These are phyloP conservation scores for Aphelinus certus DNA, from an alignment of 1,140 invertebrate genomes.

Conservation along the genomic window DNA sequence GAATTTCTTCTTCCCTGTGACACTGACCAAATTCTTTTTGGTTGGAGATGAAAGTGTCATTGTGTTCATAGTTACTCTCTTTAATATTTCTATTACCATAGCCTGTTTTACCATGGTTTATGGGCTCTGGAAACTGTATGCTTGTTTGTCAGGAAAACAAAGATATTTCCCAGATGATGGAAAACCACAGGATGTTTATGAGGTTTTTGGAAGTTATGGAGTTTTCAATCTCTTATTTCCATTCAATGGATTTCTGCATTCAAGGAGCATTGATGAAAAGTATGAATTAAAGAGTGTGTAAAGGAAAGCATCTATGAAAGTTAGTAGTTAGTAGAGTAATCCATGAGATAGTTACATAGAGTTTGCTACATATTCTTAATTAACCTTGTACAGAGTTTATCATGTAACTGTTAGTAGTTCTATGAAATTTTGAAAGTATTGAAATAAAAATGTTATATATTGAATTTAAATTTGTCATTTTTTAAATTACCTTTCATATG, in stretches of 20 bases:
- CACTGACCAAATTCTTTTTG: constrained; percentile 45
- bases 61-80: constrained; percentile 48
- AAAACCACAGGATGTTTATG: constrained; percentile 43
- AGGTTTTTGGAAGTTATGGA: constrained; percentile 55
- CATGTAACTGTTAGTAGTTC: too few species aligned
- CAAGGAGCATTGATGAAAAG: constrained; percentile 48
- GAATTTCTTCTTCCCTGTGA: constrained; percentile 54
- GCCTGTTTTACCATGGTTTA: constrained; percentile 46
- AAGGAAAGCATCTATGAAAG: background rate
- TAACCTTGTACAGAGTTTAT: too few species aligned
- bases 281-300: constrained; percentile 49
- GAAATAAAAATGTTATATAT: too few species aligned
- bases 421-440: too few species aligned
- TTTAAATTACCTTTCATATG: too few species aligned
- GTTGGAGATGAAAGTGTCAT: constrained; percentile 42
- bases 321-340: too few species aligned
- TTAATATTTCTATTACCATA: constrained; percentile 49
- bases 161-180: constrained; percentile 43
- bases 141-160: constrained; percentile 49
- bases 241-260: constrained; percentile 51
- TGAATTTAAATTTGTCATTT: too few species aligned
- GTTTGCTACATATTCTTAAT: too few species aligned
- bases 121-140: constrained; percentile 50
- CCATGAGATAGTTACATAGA: too few species aligned
- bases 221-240: constrained; percentile 53